phyloP scores from a whole-genome alignment of 2,888 invertebrate species.

The Thysanoteuthis rhombus region DNA sequence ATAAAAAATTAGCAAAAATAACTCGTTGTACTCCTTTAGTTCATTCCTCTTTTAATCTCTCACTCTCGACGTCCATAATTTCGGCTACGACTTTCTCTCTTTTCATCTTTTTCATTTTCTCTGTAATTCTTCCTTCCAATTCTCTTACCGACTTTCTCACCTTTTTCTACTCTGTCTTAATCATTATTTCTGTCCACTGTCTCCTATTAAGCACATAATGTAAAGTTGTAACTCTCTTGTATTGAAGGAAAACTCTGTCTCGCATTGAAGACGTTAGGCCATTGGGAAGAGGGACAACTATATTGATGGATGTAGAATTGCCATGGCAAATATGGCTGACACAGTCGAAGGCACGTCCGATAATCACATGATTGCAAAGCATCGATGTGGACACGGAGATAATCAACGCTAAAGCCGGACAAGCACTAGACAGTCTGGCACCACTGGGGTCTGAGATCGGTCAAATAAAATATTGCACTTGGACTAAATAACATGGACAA shows the following conservation, averaged over 20 bases:
- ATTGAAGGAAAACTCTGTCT: slow-evolving; percentile 12
- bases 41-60: too few relatives aligned
- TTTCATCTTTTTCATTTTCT: too few relatives aligned
- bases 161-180: background rate
- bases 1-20: too few relatives aligned
- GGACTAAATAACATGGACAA: too few relatives aligned
- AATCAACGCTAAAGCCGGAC: background rate
- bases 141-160: too few relatives aligned
- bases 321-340: background rate
- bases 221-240: background rate
- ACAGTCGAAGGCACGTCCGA: background rate
- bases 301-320: background rate
- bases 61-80: too few relatives aligned
- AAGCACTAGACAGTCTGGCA: background rate
- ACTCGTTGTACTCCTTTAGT: too few relatives aligned
- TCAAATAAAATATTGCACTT: background rate
- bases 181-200: background rate
- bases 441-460: background rate
- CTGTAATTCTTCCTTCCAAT: too few relatives aligned
- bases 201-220: background rate
- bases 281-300: too few relatives aligned
- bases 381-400: background rate
- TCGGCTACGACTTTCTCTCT: too few relatives aligned
- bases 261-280: background rate
- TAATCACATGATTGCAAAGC: background rate